Conservation (phyloP, 2,888 invertebrate genomes). For the Dicyrtoma fusca region DNA sequence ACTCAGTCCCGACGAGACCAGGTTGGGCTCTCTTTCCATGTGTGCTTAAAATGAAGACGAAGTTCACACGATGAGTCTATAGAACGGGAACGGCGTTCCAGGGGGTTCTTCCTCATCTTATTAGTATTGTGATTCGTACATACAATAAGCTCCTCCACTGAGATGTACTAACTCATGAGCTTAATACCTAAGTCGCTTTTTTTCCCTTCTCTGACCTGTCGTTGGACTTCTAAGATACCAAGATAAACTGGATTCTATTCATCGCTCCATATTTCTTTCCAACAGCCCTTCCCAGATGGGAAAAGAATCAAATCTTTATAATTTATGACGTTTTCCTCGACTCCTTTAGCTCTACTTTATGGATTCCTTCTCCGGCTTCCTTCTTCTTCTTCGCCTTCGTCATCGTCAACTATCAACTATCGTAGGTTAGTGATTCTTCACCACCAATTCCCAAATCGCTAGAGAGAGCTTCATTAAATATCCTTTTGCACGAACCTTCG, state of each 20-base stretch:
- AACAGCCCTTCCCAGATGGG: constrained; percentile 22
- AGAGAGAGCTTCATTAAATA: too few species aligned
- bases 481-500: too few species aligned
- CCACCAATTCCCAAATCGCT: too few species aligned
- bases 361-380: background rate
- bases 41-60: too few species aligned
- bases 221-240: constrained; percentile 39
- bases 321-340: constrained; percentile 18
- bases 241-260: constrained; percentile 45
- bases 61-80: too few species aligned
- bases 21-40: too few species aligned
- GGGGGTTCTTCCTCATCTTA: constrained; percentile 26
- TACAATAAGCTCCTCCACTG: background rate
- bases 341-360: constrained; percentile 1
- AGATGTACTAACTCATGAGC: background rate
- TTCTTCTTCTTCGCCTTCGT: background rate
- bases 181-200: constrained; percentile 4
- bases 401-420: too few species aligned
- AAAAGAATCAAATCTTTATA: constrained; percentile 35
- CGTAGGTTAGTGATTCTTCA: too few species aligned
- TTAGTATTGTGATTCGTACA: constrained; percentile 7
- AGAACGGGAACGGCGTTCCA: background rate
- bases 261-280: constrained; percentile 38
- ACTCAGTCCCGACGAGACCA: too few species aligned
- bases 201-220: constrained; percentile 40